These are phyloP conservation scores for Lagopus leucura DNA, from an alignment of 2,113 vertebrate species.

Conservation along the genomic window DNA sequence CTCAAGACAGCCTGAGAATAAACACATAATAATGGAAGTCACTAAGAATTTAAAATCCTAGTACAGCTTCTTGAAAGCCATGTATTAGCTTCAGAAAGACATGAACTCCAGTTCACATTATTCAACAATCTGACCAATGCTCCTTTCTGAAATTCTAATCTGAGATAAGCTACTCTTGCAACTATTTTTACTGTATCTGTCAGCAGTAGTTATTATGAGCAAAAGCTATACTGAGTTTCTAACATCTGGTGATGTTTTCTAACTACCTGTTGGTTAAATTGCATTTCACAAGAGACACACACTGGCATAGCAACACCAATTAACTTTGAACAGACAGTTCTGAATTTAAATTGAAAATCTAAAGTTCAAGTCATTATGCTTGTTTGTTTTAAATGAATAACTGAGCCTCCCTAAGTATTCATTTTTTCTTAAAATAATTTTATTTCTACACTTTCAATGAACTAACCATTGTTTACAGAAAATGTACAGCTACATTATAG, in stretches of 20 bases:
- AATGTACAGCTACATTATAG: neutral
- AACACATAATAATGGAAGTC: neutral
- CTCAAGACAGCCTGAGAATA: neutral
- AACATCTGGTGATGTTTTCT: neutral
- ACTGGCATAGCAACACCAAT: neutral
- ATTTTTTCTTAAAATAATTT: neutral
- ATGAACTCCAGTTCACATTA: neutral
- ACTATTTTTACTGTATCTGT: neutral
- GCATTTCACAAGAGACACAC: neutral
- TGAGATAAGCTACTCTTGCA: neutral
- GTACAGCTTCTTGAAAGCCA: neutral
- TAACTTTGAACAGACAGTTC: neutral
- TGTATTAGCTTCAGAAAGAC: neutral
- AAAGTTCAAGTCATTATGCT: neutral
- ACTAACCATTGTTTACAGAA: neutral
- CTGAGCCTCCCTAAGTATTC: neutral
- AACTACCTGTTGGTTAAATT: neutral
- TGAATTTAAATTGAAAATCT: neutral
- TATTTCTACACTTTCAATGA: neutral
- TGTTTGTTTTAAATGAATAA: neutral
- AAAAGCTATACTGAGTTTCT: neutral
- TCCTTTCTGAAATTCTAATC: neutral
- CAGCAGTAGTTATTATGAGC: neutral
- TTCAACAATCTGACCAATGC: neutral
- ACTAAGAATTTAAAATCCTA: neutral